Evolutionary conservation across 2,888 invertebrate genomes (phyloP), one percentile per base, ranked within the genome.

Genomic region (Sesia apiformis): DNA sequence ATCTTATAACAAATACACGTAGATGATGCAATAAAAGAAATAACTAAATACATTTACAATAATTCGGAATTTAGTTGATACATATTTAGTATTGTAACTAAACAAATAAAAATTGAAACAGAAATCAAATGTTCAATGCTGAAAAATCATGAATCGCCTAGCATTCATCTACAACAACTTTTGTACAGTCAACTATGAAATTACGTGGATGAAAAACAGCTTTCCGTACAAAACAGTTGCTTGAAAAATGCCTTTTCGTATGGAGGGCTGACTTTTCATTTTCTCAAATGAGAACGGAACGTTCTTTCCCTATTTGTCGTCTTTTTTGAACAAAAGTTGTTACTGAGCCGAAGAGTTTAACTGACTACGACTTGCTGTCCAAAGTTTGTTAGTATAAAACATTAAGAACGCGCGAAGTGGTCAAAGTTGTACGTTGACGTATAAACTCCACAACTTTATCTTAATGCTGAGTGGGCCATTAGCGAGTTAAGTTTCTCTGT

Each of bases 391-490:
- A 46, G 46, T 46, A 46, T 23, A 70, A 75, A 76, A 78, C 76
- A 73, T 76, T 81, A 78, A 75, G 72, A 75, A 70, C 69, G 70
- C 67, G 65, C 67, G 72, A 76, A 78, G 76, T 74, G 78, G 76
- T 73, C 74, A 66, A 79, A 80, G 78, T 81, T 77, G 69, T 66
- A 60, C 65, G 60, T 66, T 55, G 62, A 58, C 59, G 53, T 50
- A 39, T 39, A 41, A 55, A 57, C 46, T 53, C 64, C 65, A 42
- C 57, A 76, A 76, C 74, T 81, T 74, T 65, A 67, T 74, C 74
- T 74, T 79, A 74, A 77, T 72, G 64, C 70, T 68, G 68, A 72
- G 76, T 72, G 74, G 63, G 80, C 80, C 78, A 84, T 82, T 81
- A 82, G 76, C 66, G 64, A 72, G 68, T 76, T 72, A 67, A 72